phyloP scores from a whole-genome alignment of 2,797 vertebrate genomes.

The Heliangelus exortis region DNA sequence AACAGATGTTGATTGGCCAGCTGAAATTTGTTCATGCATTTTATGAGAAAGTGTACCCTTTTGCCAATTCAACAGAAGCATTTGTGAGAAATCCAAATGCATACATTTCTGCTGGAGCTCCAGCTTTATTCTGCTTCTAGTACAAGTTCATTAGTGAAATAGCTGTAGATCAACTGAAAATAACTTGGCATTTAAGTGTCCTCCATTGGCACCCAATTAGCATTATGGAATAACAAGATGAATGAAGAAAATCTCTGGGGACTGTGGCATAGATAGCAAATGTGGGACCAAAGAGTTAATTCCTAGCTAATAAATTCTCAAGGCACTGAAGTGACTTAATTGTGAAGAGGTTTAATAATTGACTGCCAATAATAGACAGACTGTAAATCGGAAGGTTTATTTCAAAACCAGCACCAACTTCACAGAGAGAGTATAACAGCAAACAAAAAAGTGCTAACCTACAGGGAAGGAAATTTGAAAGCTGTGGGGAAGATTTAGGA shows the following conservation, averaged over 20 bases:
- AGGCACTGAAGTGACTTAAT: constrained; percentile 58
- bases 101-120: not conserved
- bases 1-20: constrained; percentile 56
- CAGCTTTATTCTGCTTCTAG: constrained; percentile 23
- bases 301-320: constrained; percentile 51
- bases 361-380: constrained; percentile 54
- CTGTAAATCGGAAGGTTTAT: constrained; percentile 42
- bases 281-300: constrained; percentile 56
- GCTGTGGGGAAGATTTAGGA: constrained; percentile 39
- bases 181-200: constrained; percentile 55
- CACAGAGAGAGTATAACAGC: not conserved
- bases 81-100: constrained; percentile 55
- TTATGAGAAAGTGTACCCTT: constrained; percentile 17
- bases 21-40: constrained; percentile 53
- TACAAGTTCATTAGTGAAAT: constrained; percentile 61
- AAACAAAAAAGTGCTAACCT: constrained; percentile 20
- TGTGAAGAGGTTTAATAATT: constrained; percentile 60
- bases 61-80: constrained; percentile 52
- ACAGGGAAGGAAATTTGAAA: constrained; percentile 31
- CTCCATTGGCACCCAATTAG: constrained; percentile 46
- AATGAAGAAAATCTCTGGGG: constrained; percentile 24
- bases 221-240: constrained; percentile 45
- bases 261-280: constrained; percentile 3
- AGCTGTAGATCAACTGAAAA: constrained; percentile 50
- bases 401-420: constrained; percentile 40